These are phyloP conservation scores for Drosophila pseudoobscura DNA, from an alignment of 1,140 invertebrate genomes.

Conservation along the genomic window DNA sequence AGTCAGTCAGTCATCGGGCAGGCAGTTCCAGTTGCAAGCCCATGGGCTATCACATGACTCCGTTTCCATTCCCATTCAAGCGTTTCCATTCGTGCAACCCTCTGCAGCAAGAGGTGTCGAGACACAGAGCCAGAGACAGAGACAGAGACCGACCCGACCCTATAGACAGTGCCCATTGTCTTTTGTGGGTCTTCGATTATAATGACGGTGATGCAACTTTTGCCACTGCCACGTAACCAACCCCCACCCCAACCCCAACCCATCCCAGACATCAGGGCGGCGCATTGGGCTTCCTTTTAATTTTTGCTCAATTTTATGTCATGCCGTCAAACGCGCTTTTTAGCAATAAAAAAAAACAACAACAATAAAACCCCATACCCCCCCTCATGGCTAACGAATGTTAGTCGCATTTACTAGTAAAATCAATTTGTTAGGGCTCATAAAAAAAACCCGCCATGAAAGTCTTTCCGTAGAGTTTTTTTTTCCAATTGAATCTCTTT, in stretches of 20 bases:
- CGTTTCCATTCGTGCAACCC: constrained; percentile 61
- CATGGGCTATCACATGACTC: constrained; percentile 69
- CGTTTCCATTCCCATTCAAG: constrained; percentile 52
- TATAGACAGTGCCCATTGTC: constrained; percentile 50
- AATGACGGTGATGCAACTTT: constrained; percentile 74
- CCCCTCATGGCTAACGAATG: constrained; percentile 21
- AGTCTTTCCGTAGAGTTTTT: no score
- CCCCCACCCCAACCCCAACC: constrained; percentile 52
- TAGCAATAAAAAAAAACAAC: constrained; percentile 2
- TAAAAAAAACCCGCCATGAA: background rate
- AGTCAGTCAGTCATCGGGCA: constrained; percentile 35
- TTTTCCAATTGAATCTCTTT: no score
- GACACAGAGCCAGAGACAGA: background rate
- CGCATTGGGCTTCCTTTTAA: constrained; percentile 41
- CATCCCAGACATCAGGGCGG: constrained; percentile 36
- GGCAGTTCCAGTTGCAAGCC: constrained; percentile 58
- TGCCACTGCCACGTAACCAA: constrained; percentile 14
- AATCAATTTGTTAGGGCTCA: constrained; percentile 33
- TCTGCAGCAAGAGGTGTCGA: constrained; percentile 42
- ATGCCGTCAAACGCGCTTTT: constrained; percentile 20
- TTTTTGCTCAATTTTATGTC: constrained; percentile 30
- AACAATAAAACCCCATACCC: background rate
- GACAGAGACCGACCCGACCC: constrained; percentile 14
- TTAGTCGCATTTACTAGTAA: constrained; percentile 34
- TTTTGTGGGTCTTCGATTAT: constrained; percentile 77